Evolutionary conservation across 2,888 invertebrate species (phyloP).

Genomic region (Tubulanus polymorphus): DNA sequence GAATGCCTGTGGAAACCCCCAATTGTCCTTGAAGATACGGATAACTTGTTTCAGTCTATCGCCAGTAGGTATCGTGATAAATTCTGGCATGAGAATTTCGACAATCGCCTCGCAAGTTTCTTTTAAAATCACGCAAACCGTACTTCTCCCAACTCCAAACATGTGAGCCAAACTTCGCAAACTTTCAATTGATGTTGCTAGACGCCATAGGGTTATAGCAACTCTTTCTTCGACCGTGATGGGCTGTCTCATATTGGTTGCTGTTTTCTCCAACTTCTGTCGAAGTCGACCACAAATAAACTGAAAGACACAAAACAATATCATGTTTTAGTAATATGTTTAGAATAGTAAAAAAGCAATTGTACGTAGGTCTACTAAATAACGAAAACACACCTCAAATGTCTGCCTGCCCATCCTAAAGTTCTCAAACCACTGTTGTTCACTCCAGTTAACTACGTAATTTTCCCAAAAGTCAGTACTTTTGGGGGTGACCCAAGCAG

Average conservation of each 20-base stretch:
- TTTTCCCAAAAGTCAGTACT: too few species aligned
- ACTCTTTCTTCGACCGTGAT: background rate
- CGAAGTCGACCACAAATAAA: background rate
- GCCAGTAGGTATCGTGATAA: constrained; percentile 4
- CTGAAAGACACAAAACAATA: background rate
- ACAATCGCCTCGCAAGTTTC: constrained; percentile 6
- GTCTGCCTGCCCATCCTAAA: too few species aligned
- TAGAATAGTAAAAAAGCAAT: too few species aligned
- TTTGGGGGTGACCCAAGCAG: too few species aligned
- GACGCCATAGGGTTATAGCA: background rate
- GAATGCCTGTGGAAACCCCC: constrained; percentile 14
- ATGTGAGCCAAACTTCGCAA: constrained; percentile 14
- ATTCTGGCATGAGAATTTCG: background rate
- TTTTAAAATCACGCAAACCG: constrained; percentile 6
- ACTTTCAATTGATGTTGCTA: constrained; percentile 10
- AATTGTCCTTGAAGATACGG: constrained; percentile 5
- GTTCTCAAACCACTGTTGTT: too few species aligned
- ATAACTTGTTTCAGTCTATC: constrained; percentile 5
- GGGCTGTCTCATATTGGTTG: background rate
- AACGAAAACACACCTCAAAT: too few species aligned
- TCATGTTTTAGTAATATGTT: too few species aligned
- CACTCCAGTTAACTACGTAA: too few species aligned
- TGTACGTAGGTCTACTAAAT: too few species aligned
- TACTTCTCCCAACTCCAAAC: constrained; percentile 14
- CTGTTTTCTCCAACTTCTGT: background rate